phyloP scores from a whole-genome alignment of 1,140 invertebrate species.

The Coboldia fuscipes region DNA sequence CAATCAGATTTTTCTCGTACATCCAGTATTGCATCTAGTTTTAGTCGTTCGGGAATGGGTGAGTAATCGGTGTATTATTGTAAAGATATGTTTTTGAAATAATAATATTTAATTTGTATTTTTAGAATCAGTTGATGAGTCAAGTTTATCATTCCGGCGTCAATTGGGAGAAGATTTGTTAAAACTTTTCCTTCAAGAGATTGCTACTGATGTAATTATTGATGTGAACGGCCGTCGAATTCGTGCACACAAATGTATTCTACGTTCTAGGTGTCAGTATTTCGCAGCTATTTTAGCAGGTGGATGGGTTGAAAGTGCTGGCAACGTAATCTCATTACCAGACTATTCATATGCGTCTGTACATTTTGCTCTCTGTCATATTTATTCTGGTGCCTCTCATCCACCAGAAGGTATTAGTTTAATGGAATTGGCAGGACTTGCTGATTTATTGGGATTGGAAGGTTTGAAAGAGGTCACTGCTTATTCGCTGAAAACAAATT shows the following conservation, averaged over 20 bases:
- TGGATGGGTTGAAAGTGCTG: constrained; percentile 55
- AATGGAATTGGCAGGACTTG: constrained; percentile 62
- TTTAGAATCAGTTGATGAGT: constrained; percentile 11
- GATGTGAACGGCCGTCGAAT: constrained; percentile 57
- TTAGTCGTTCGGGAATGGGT: constrained; percentile 18
- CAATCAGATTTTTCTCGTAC: constrained; percentile 8
- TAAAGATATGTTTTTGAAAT: neutral
- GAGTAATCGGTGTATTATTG: neutral
- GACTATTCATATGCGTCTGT: constrained; percentile 67
- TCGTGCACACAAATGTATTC: constrained; percentile 73
- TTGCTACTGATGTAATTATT: constrained; percentile 62
- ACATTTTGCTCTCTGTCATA: constrained; percentile 75
- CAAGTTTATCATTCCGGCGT: constrained; percentile 20
- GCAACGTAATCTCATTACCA: constrained; percentile 60
- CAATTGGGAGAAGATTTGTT: constrained; percentile 65
- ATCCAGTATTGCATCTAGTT: constrained; percentile 18
- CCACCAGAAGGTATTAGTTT: constrained; percentile 67
- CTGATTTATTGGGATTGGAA: constrained; percentile 72
- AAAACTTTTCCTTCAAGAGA: constrained; percentile 74
- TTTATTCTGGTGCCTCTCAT: constrained; percentile 73
- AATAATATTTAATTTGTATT: neutral
- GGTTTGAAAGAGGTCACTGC: constrained; percentile 76
- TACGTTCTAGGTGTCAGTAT: constrained; percentile 73
- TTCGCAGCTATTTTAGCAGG: constrained; percentile 76
- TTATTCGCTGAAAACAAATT: constrained; percentile 67